Percentiles rank a stretch among this genome's conserved stretches.
These are phyloP conservation scores for Pristiophorus japonicus DNA, from an alignment of 2,113 vertebrate genomes.

Conservation along the genomic window DNA sequence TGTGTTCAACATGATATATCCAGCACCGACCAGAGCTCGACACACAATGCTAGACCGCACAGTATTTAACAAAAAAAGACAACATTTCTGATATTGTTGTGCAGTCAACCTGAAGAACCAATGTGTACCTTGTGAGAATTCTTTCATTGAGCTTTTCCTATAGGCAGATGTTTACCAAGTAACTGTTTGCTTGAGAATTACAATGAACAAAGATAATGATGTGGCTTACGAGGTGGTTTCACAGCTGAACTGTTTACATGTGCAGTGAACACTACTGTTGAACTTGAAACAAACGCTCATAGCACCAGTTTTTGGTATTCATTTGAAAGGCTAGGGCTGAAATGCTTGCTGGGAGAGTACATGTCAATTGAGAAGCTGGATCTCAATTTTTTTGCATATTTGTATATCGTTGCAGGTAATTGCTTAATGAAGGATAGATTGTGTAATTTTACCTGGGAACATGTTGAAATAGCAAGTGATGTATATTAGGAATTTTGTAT, in stretches of 20 bases:
- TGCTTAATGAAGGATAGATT: slow-evolving; percentile 26
- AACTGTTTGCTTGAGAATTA: slow-evolving; percentile 24
- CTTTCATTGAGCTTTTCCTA: not conserved
- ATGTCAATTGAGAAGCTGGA: not conserved
- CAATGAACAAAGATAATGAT: slow-evolving; percentile 4
- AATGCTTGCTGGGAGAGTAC: slow-evolving; percentile 16
- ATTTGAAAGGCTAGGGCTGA: not conserved
- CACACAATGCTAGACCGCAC: not conserved
- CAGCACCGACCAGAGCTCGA: not conserved
- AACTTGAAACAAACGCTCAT: not conserved
- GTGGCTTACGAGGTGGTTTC: not conserved
- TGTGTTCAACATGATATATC: not conserved
- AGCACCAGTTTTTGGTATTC: slow-evolving; percentile 20
- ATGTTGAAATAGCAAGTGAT: slow-evolving; percentile 17
- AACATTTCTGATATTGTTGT: not conserved
- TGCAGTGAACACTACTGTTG: not conserved
- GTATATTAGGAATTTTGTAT: slow-evolving; percentile 17
- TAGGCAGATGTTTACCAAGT: not conserved
- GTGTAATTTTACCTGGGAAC: slow-evolving; percentile 26
- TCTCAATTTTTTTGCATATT: slow-evolving; percentile 17
- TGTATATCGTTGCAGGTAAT: slow-evolving; percentile 23
- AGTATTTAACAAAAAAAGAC: not conserved
- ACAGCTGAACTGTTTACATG: not conserved
- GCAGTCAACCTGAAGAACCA: not conserved
- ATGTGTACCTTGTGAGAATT: not conserved